Conservation (phyloP, 2,797 vertebrate species). For the Galagoides demidoff region DNA sequence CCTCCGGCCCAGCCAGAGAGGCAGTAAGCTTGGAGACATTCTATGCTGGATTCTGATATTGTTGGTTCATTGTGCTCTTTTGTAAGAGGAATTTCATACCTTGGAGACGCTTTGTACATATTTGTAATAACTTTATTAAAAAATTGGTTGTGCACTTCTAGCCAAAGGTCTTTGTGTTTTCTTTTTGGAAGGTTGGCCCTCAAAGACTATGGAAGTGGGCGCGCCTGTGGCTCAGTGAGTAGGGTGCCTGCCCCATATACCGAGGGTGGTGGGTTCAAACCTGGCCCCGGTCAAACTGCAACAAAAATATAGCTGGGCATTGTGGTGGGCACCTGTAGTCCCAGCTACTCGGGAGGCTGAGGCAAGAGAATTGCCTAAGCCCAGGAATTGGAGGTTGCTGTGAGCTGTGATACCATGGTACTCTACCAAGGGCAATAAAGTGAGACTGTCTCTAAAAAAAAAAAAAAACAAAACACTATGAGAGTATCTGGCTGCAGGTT, state of each 20-base stretch:
- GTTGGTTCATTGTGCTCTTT: conserved; percentile 84
- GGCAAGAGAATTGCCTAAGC: too few relatives aligned
- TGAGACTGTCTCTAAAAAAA: too few relatives aligned
- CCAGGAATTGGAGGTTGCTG: too few relatives aligned
- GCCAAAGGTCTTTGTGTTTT: conserved; percentile 51
- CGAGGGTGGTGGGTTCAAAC: too few relatives aligned
- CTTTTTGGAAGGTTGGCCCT: not conserved
- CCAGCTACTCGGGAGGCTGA: too few relatives aligned
- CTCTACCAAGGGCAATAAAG: too few relatives aligned
- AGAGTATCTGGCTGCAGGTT: not conserved
- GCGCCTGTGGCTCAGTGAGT: too few relatives aligned
- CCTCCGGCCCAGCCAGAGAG: conserved; percentile 22
- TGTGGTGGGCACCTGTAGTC: too few relatives aligned
- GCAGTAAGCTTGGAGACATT: conserved; percentile 52
- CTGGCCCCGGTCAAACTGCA: too few relatives aligned
- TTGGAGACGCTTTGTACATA: conserved; percentile 90
- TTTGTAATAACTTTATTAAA: conserved; percentile 91
- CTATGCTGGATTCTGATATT: conserved; percentile 73
- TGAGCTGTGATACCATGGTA: too few relatives aligned
- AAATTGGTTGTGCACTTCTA: conserved; percentile 77
- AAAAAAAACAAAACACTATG: not conserved
- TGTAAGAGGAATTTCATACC: conserved; percentile 89
- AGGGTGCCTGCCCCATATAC: too few relatives aligned
- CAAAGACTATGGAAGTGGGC: not conserved
- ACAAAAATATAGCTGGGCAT: too few relatives aligned